Evolutionary conservation across 2,797 vertebrate species (phyloP), one percentile per base, ranked within the genome.

Genomic region (Hypotaenidia philippensis): DNA sequence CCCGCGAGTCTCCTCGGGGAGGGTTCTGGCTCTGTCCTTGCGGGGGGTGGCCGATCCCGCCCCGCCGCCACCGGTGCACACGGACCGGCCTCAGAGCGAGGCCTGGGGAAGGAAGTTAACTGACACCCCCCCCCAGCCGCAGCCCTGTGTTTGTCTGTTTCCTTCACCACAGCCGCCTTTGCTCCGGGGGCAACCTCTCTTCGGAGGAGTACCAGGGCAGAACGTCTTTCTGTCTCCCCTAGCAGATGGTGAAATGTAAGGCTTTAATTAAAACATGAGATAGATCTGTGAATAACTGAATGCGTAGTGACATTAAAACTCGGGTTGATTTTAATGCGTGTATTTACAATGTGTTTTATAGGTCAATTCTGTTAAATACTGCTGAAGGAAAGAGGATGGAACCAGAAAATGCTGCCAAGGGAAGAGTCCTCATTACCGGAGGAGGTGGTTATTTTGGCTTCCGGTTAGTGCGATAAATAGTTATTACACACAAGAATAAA

Each of bases 361-460:
- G 98, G 87, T 75, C 75, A 13, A 1, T 27, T 19, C 76, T 32
- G 49, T 74, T 49, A 5, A 57, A 2, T 14, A 10, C 44, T 2
- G 41, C 57, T 49, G 13, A 52, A 71, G 45, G 36, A 47, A 32
- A 59, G 72, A 83, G 31, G 19, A 98, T 98, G 98, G 96, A 93
- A 21, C 32, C 55, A 72, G 81, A n/a, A 66, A 82, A 47, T 1
- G 12, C 65, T 66, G 63, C 68, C 13, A 84, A 81, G 68, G 97
- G 98, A 82, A 98, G 83, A 1, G 98, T 98, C 55, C 97, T 99
- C 66, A 97, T 99, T 69, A 99, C 99, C 7, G 99, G 99, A 72
- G 99, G 99, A 95, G 98, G 98, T 68, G 99, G 99, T 44, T 99
- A 99, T 89, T 99, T 99, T 94, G 99, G 99, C 64, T 99, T 98